Conservation (phyloP, 2,113 vertebrate species). For the Oreocharis arfaki region DNA sequence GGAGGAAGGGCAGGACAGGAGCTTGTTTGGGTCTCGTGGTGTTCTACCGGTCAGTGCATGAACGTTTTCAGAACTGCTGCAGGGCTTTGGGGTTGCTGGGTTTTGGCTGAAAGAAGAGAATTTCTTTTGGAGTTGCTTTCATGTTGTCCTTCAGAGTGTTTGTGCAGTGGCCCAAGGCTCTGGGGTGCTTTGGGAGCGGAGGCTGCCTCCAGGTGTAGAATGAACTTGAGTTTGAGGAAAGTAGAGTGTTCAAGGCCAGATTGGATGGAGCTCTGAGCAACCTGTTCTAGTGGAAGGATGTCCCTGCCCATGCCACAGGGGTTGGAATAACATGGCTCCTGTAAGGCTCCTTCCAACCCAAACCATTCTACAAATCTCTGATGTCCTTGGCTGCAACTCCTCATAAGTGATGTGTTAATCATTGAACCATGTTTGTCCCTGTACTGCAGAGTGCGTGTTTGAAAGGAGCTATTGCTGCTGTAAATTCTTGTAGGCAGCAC, state of each 20-base stretch:
- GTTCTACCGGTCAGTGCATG: neutral
- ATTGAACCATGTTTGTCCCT: neutral
- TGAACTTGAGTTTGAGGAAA: neutral
- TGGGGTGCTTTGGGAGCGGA: neutral
- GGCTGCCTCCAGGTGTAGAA: neutral
- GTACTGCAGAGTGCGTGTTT: neutral
- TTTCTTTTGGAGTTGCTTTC: neutral
- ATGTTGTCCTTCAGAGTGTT: rapidly evolving
- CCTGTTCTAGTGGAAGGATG: neutral
- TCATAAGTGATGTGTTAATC: neutral
- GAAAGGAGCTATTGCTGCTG: neutral
- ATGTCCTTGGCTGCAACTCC: too few relatives aligned
- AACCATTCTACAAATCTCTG: neutral
- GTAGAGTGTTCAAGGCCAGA: neutral
- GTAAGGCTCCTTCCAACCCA: neutral
- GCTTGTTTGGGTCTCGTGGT: rapidly evolving
- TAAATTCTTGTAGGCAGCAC: neutral
- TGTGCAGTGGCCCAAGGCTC: neutral
- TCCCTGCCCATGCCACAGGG: neutral
- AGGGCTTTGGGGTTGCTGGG: neutral
- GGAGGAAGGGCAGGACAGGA: neutral
- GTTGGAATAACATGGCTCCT: too few relatives aligned
- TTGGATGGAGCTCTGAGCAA: neutral
- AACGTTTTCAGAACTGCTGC: neutral
- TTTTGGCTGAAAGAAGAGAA: neutral